These are phyloP conservation scores for Kryphioiulus occultus DNA, from an alignment of 2,888 invertebrate genomes.

Conservation along the genomic window DNA sequence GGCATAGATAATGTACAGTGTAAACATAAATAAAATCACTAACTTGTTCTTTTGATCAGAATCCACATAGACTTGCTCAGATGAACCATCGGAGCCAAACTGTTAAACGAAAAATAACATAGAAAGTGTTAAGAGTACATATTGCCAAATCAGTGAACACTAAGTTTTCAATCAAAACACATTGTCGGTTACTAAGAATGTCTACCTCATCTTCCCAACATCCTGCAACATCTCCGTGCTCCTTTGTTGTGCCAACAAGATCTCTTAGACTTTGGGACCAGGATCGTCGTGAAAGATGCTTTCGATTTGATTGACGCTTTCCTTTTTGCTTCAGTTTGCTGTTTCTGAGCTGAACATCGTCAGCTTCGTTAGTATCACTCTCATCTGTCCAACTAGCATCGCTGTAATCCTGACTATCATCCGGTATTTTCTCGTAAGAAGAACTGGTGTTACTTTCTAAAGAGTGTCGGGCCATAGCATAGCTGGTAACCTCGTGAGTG, in stretches of 20 bases:
- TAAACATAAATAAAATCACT: background rate
- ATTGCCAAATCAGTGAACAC: no score
- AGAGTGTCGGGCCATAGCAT: background rate
- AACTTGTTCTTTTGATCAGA: slow-evolving; percentile 11
- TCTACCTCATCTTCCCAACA: slow-evolving; percentile 48
- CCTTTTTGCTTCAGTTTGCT: slow-evolving; percentile 44
- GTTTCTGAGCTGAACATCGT: slow-evolving; percentile 21
- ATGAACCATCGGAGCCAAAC: slow-evolving; percentile 42
- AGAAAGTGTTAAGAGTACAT: background rate
- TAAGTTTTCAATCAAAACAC: background rate
- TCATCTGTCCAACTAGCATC: slow-evolving; percentile 47
- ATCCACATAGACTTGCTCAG: background rate
- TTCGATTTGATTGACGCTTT: slow-evolving; percentile 8
- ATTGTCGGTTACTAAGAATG: background rate
- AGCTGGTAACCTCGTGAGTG: background rate
- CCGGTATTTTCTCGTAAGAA: slow-evolving; percentile 31
- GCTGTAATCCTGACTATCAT: slow-evolving; percentile 43
- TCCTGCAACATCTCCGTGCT: background rate
- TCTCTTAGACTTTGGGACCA: slow-evolving; percentile 52
- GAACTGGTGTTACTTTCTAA: slow-evolving; percentile 33
- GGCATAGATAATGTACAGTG: background rate
- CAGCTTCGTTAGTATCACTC: slow-evolving; percentile 10
- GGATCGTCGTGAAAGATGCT: slow-evolving; percentile 42
- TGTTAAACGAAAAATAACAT: background rate
- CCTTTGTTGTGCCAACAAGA: slow-evolving; percentile 16